Percentiles rank a stretch among this genome's conserved stretches.
Evolutionary conservation across 53 echinoderm and acorn worm genomes (phyloP).

Genomic region (Crossaster papposus): DNA sequence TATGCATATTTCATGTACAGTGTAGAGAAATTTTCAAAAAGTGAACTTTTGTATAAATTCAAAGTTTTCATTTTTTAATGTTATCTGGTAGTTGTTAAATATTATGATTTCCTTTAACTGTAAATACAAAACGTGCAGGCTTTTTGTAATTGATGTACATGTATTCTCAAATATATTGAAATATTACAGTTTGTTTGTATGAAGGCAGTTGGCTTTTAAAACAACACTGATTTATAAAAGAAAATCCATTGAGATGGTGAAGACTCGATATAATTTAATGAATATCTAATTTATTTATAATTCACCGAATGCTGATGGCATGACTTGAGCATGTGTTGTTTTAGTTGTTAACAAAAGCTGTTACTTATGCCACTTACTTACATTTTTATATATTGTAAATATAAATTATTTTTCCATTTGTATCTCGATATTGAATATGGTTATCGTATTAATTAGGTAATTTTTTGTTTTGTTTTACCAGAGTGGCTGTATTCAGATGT

Average conservation of each 20-base stretch:
- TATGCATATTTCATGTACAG: background rate
- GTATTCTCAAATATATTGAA: background rate
- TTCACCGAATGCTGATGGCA: background rate
- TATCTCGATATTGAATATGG: slow-evolving; percentile 31
- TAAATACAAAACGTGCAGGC: background rate
- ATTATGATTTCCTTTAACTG: background rate
- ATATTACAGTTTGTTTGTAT: background rate
- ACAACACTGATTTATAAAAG: background rate
- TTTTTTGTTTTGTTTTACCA: slow-evolving; percentile 29
- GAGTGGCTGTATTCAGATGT: slow-evolving; percentile 60
- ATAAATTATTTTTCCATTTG: slow-evolving; percentile 60
- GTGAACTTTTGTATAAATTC: background rate
- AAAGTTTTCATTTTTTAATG: background rate
- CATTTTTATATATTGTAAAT: slow-evolving; percentile 61
- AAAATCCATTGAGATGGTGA: background rate
- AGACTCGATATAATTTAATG: background rate
- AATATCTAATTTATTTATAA: slow-evolving; percentile 32
- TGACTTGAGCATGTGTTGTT: background rate
- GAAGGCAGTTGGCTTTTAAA: background rate
- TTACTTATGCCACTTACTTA: slow-evolving; percentile 24
- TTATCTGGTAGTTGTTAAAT: background rate
- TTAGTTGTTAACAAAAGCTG: slow-evolving; percentile 23
- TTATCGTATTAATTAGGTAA: slow-evolving; percentile 48
- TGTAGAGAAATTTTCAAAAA: slow-evolving; percentile 8
- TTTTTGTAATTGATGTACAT: background rate